phyloP scores from a whole-genome alignment of 1,140 invertebrate genomes.

The Penaeus chinensis region DNA sequence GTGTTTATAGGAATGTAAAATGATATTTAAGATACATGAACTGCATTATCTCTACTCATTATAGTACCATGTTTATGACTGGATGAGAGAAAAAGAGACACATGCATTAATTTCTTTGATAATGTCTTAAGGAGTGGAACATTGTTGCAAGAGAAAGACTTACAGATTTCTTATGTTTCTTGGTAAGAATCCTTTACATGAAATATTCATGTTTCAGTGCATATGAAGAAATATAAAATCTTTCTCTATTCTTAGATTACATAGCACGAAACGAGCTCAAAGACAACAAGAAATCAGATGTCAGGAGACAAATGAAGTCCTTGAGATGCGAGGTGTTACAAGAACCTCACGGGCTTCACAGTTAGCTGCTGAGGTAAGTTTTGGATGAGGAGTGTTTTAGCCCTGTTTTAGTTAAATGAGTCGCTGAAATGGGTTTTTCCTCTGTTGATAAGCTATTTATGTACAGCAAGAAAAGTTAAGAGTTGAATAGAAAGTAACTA shows the following conservation, averaged over 20 bases:
- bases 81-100: too few relatives aligned
- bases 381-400: neutral
- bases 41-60: too few relatives aligned
- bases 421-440: neutral
- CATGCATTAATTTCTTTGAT: too few relatives aligned
- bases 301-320: constrained; percentile 32
- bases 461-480: neutral
- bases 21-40: too few relatives aligned
- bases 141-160: too few relatives aligned
- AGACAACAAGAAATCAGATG: constrained; percentile 47
- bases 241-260: constrained; percentile 19
- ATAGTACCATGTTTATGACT: too few relatives aligned
- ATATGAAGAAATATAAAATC: neutral
- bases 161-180: neutral
- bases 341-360: constrained; percentile 14
- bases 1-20: too few relatives aligned
- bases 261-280: constrained; percentile 48
- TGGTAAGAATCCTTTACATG: neutral
- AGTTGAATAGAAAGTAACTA: neutral
- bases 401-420: neutral
- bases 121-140: too few relatives aligned
- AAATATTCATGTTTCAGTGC: neutral
- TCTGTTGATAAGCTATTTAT: neutral
- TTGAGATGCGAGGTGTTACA: constrained; percentile 28
- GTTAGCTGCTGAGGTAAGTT: constrained; percentile 28